phyloP scores from a whole-genome alignment of 2,888 invertebrate species.

The Pammene fasciana region DNA sequence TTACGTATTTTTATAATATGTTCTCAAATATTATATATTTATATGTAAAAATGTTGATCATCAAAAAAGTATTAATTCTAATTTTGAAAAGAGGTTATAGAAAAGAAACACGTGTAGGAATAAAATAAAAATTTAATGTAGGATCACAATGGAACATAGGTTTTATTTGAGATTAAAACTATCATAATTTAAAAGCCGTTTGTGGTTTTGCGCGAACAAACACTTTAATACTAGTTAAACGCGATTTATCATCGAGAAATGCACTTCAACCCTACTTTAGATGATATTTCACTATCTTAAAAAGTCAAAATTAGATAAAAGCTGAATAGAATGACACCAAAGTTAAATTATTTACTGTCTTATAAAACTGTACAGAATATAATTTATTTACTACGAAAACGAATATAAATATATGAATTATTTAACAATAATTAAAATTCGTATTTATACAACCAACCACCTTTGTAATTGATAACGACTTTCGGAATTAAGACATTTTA shows the following conservation, averaged over 20 bases:
- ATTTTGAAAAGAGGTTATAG: not conserved
- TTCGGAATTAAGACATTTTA: conserved; percentile 62
- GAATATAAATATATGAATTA: conserved; percentile 60
- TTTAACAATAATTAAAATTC: conserved; percentile 62
- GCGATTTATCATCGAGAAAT: conserved; percentile 45
- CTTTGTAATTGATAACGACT: conserved; percentile 61
- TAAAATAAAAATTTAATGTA: conserved; percentile 77
- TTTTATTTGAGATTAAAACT: conserved; percentile 59
- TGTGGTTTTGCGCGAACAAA: conserved; percentile 25
- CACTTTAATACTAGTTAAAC: conserved; percentile 43
- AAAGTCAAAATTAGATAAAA: conserved; percentile 16
- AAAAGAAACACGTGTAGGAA: conserved; percentile 60
- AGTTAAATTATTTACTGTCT: conserved; percentile 13
- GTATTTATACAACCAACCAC: conserved; percentile 56
- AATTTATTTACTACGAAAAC: conserved; percentile 49
- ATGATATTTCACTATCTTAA: conserved; percentile 31
- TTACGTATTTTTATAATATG: too few relatives aligned
- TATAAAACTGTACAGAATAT: conserved; percentile 24
- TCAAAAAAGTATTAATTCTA: not conserved
- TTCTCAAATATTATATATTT: too few relatives aligned
- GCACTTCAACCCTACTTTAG: conserved; percentile 38
- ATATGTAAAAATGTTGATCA: too few relatives aligned
- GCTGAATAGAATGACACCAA: not conserved
- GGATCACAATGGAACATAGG: conserved; percentile 71
- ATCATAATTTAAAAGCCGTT: conserved; percentile 49